A percentile compares a stretch with the other conserved stretches of the same genome.
Evolutionary conservation across 2,113 vertebrate genomes (phyloP).

Genomic region (Oryzias woworae): DNA sequence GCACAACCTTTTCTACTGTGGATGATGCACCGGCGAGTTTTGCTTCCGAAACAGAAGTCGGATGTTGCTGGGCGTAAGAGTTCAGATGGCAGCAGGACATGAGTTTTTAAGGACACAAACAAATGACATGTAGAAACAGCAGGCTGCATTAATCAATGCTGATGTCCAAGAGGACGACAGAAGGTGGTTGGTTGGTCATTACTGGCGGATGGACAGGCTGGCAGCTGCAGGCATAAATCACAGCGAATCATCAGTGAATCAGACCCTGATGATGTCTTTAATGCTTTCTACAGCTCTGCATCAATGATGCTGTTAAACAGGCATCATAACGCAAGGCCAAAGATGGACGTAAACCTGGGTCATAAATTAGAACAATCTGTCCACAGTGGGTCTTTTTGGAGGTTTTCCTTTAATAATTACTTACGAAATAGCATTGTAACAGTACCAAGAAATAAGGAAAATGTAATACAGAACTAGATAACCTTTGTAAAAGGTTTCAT

Average conservation of each 20-base stretch:
- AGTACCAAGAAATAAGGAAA: no score
- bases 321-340: not conserved
- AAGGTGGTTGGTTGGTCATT: slow-evolving; percentile 21
- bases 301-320: slow-evolving; percentile 6
- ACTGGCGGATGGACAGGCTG: not conserved
- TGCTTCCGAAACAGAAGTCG: no score
- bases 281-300: not conserved
- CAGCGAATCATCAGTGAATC: slow-evolving; percentile 41
- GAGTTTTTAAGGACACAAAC: not conserved
- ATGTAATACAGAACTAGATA: no score
- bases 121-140: slow-evolving; percentile 16
- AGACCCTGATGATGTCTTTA: slow-evolving; percentile 24
- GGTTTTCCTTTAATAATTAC: no score
- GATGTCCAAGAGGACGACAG: slow-evolving; percentile 14
- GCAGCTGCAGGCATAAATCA: slow-evolving; percentile 24
- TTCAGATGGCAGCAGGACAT: not conserved
- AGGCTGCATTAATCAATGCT: slow-evolving; percentile 10
- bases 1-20: no score
- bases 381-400: no score
- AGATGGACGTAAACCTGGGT: not conserved
- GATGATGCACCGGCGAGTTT: no score
- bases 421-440: no score
- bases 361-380: not conserved
- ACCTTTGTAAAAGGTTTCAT: no score
- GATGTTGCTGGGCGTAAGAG: no score